Evolutionary conservation across 2,888 invertebrate genomes (phyloP).

Genomic region (Cataglyphis altisquamis): DNA sequence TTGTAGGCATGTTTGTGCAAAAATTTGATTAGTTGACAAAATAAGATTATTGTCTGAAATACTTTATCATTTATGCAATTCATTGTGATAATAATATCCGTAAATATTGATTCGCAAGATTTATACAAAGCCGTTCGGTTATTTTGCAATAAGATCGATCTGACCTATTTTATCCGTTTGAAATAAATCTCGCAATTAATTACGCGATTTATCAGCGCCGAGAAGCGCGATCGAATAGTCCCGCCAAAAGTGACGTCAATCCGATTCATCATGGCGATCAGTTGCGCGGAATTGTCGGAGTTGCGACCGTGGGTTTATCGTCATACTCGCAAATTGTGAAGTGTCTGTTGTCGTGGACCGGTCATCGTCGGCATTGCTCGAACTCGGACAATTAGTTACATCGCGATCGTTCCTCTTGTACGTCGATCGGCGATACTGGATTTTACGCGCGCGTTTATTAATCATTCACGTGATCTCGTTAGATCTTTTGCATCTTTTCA

Average conservation of each 20-base stretch:
- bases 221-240: conserved; percentile 62
- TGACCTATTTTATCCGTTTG: neutral
- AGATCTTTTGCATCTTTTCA: conserved; percentile 16
- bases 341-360: neutral
- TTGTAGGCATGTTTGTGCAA: neutral
- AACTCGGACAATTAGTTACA: neutral
- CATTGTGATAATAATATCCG: neutral
- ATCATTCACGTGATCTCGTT: conserved; percentile 35
- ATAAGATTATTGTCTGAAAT: neutral
- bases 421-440: neutral
- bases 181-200: conserved; percentile 26
- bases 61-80: neutral
- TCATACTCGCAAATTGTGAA: conserved; percentile 1
- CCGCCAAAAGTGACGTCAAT: conserved; percentile 68
- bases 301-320: conserved; percentile 8
- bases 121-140: neutral
- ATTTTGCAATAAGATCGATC: neutral
- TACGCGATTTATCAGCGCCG: neutral
- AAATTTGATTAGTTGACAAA: neutral
- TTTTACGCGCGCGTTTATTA: conserved; percentile 6
- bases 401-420: conserved; percentile 1
- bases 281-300: conserved; percentile 55
- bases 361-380: neutral
- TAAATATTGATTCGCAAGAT: neutral
- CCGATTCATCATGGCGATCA: conserved; percentile 66